Conservation (phyloP, 1,140 invertebrate species). For the Spodoptera litura region DNA sequence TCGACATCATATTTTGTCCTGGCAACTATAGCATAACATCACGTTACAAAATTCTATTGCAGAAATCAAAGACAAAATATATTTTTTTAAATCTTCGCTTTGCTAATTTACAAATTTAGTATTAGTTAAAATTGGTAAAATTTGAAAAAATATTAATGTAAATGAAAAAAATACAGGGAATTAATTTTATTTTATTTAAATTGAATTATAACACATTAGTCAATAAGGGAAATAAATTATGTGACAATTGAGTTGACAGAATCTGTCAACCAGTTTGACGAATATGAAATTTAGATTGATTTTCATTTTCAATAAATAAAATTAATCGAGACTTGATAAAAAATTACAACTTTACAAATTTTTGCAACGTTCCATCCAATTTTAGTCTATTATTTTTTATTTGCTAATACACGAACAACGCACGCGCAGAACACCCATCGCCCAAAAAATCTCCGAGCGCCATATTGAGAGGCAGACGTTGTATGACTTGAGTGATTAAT, state of each 20-base stretch:
- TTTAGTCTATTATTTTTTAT: constrained; percentile 73
- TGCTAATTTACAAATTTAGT: constrained; percentile 5
- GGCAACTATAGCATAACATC: constrained; percentile 15
- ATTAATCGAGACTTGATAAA: constrained; percentile 55
- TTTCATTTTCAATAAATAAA: constrained; percentile 65
- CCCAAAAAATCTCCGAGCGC: constrained; percentile 86
- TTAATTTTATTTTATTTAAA: background rate
- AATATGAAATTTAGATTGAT: constrained; percentile 74
- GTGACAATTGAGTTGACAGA: constrained; percentile 55
- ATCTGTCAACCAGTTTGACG: constrained; percentile 70
- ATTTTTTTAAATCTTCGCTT: constrained; percentile 15
- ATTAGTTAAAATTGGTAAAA: background rate
- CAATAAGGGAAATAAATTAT: constrained; percentile 38
- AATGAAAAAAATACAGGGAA: background rate
- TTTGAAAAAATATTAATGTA: background rate
- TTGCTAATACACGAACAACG: constrained; percentile 82
- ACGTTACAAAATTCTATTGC: constrained; percentile 20
- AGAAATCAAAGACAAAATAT: constrained; percentile 20
- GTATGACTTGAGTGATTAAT: constrained; percentile 85
- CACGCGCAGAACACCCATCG: constrained; percentile 85
- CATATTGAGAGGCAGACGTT: constrained; percentile 87
- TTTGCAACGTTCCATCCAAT: constrained; percentile 62
- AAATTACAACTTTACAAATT: constrained; percentile 58
- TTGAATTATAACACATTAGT: constrained; percentile 8
- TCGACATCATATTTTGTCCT: background rate